phyloP scores from a whole-genome alignment of 2,113 vertebrate genomes.

The Dicrurus megarhynchus region DNA sequence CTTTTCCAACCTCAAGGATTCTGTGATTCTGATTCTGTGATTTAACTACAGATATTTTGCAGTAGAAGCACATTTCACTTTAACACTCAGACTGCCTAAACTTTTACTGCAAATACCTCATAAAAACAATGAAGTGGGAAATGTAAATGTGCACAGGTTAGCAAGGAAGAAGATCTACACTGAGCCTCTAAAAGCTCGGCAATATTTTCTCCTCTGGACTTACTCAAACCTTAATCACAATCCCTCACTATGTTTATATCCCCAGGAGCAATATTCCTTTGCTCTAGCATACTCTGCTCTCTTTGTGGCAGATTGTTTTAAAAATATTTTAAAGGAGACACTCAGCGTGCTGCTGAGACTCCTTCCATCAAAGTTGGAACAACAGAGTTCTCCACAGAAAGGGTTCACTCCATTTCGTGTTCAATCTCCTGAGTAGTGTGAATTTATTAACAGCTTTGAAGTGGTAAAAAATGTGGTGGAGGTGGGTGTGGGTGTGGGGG shows the following conservation, averaged over 20 bases:
- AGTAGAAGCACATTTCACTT: not conserved
- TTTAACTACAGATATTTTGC: not conserved
- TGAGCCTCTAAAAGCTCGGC: not conserved
- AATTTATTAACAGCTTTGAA: constrained; percentile 70
- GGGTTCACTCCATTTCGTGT: not conserved
- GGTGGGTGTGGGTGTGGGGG: not conserved
- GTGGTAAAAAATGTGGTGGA: constrained; percentile 42
- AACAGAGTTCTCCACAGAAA: not conserved
- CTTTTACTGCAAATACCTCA: not conserved
- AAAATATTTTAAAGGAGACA: constrained; percentile 1
- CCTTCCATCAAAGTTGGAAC: constrained; percentile 5
- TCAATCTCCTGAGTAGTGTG: constrained; percentile 38
- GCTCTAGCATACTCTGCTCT: not conserved
- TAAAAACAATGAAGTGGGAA: not conserved
- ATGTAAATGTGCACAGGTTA: not conserved
- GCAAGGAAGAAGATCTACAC: not conserved
- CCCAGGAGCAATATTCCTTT: not conserved
- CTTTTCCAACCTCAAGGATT: not conserved
- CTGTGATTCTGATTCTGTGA: not conserved
- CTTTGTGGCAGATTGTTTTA: constrained; percentile 19
- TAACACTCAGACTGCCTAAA: not conserved
- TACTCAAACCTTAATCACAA: not conserved
- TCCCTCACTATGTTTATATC: not conserved
- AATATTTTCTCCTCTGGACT: not conserved
- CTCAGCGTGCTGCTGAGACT: not conserved